Evolutionary conservation across 2,888 invertebrate species (phyloP).

Genomic region (Drosophila fulvimacula): DNA sequence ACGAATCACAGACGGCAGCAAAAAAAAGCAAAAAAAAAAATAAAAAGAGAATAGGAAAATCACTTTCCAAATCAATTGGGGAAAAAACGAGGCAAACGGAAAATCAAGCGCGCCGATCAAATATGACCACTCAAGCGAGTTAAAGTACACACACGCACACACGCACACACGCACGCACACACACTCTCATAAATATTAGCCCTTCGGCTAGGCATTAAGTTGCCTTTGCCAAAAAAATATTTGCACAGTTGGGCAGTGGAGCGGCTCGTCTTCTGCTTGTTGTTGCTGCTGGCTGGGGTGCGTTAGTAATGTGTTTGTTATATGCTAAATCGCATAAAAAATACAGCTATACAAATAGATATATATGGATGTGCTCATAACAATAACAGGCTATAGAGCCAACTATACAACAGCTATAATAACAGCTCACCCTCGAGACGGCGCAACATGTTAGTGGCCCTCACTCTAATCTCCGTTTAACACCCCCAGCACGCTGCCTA

Average conservation of each 20-base stretch:
- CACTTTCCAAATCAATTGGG: slow-evolving; percentile 64
- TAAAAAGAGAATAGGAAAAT: slow-evolving; percentile 43
- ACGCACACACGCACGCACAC: slow-evolving; percentile 10
- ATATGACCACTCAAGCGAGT: slow-evolving; percentile 80
- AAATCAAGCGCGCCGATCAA: slow-evolving; percentile 75
- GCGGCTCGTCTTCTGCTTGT: not conserved
- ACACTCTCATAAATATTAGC: slow-evolving; percentile 64
- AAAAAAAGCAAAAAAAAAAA: slow-evolving; percentile 20
- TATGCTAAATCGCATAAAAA: slow-evolving; percentile 78
- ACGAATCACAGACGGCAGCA: slow-evolving; percentile 68
- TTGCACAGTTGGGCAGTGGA: slow-evolving; percentile 57
- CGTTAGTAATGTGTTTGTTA: slow-evolving; percentile 74
- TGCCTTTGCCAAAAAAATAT: slow-evolving; percentile 66
- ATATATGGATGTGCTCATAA: slow-evolving; percentile 47
- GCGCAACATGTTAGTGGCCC: slow-evolving; percentile 46
- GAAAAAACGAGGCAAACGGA: slow-evolving; percentile 21
- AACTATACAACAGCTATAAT: slow-evolving; percentile 55
- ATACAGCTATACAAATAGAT: slow-evolving; percentile 48
- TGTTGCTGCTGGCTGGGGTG: slow-evolving; percentile 10
- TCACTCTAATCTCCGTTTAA: not conserved
- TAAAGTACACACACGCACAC: slow-evolving; percentile 54
- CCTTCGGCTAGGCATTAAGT: slow-evolving; percentile 63
- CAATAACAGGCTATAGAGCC: slow-evolving; percentile 55
- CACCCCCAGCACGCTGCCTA: slow-evolving; percentile 48
- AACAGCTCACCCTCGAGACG: slow-evolving; percentile 25